These are phyloP conservation scores for Nasonia vitripennis DNA, from an alignment of 1,140 invertebrate genomes.

Conservation along the genomic window DNA sequence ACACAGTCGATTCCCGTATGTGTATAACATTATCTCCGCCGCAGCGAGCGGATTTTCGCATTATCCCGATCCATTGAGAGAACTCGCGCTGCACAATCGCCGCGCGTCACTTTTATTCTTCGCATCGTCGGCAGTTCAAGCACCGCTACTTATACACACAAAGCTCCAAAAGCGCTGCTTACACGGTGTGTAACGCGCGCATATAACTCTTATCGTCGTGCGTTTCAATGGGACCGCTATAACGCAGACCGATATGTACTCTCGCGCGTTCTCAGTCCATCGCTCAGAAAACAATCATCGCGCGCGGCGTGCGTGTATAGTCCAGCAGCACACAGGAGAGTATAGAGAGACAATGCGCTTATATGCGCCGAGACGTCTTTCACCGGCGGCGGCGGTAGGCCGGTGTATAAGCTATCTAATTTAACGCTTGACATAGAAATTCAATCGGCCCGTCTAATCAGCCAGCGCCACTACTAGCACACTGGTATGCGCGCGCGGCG, in stretches of 20 bases:
- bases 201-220: not conserved
- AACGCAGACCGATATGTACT: not conserved
- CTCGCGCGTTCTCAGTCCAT: not conserved
- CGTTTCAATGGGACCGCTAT: not conserved
- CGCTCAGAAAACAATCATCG: not conserved
- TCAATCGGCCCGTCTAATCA: slow-evolving; percentile 40
- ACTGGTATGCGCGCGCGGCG: not conserved
- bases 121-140: not conserved
- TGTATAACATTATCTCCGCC: not conserved
- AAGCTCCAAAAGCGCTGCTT: not conserved
- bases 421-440: slow-evolving; percentile 41
- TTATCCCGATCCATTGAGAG: not conserved
- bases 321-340: not conserved
- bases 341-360: not conserved
- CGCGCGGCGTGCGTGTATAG: not conserved
- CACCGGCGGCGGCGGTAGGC: not conserved
- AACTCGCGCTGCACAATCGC: not conserved
- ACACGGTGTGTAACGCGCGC: too few species aligned
- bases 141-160: not conserved
- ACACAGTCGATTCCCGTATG: not conserved
- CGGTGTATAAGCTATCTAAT: slow-evolving; percentile 10
- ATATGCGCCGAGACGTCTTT: not conserved
- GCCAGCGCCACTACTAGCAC: not conserved
- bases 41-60: too few species aligned
- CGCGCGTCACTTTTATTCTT: not conserved